Conservation (phyloP, 2,888 invertebrate species). For the Emmelina monodactyla region DNA sequence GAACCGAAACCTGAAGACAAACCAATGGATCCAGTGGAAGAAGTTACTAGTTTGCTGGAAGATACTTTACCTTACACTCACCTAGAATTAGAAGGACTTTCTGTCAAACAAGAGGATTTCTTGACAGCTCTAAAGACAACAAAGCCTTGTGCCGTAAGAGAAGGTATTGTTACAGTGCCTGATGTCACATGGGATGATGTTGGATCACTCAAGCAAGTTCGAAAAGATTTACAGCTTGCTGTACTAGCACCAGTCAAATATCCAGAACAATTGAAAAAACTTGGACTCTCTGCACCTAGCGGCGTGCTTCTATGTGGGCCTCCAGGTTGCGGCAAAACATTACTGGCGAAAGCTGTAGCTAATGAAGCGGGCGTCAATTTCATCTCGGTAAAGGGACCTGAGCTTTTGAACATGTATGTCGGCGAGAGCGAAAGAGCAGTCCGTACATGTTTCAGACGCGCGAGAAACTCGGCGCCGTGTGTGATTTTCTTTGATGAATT, state of each 20-base stretch:
- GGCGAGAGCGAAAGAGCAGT: slow-evolving; percentile 98
- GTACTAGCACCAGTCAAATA: slow-evolving; percentile 93
- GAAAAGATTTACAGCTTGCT: slow-evolving; percentile 88
- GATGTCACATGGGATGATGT: slow-evolving; percentile 97
- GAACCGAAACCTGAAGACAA: slow-evolving; percentile 13
- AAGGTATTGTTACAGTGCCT: slow-evolving; percentile 97
- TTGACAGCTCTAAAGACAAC: slow-evolving; percentile 78
- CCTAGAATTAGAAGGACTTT: slow-evolving; percentile 70
- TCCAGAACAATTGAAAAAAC: slow-evolving; percentile 77
- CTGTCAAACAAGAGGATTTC: slow-evolving; percentile 80
- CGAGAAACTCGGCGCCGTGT: slow-evolving; percentile 94
- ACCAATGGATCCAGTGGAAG: slow-evolving; percentile 36
- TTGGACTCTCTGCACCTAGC: slow-evolving; percentile 83
- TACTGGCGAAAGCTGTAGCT: slow-evolving; percentile 97
- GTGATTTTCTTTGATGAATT: slow-evolving; percentile 99
- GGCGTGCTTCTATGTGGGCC: slow-evolving; percentile 96
- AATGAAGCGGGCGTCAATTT: slow-evolving; percentile 99
- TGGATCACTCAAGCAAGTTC: slow-evolving; percentile 87
- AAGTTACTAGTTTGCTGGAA: slow-evolving; percentile 72
- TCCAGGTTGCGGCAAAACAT: slow-evolving; percentile 95
- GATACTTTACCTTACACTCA: slow-evolving; percentile 69
- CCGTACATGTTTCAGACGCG: slow-evolving; percentile 93
- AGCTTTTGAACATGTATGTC: slow-evolving; percentile 98
- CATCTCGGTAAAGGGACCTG: slow-evolving; percentile 98
- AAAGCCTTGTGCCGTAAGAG: slow-evolving; percentile 93